phyloP scores from a whole-genome alignment of 2,888 invertebrate species.

The Leptopilina syphax region DNA sequence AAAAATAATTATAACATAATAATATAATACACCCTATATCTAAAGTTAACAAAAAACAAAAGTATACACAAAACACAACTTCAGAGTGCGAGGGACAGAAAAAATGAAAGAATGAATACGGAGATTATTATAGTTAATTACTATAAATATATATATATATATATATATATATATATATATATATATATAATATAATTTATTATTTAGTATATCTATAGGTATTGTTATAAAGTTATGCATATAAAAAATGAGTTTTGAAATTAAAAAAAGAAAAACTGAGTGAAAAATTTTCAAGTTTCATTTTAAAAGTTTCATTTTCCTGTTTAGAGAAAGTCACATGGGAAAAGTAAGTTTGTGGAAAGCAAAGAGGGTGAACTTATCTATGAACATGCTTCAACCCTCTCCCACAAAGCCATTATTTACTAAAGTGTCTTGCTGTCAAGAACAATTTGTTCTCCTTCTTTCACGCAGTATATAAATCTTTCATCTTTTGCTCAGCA shows the following conservation, averaged over 20 bases:
- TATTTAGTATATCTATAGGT: too few species aligned
- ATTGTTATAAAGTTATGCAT: too few species aligned
- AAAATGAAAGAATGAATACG: too few species aligned
- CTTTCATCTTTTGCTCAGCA: slow-evolving; percentile 21
- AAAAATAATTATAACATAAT: too few species aligned
- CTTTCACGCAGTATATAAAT: slow-evolving; percentile 10
- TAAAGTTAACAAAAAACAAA: too few species aligned
- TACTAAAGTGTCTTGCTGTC: slow-evolving; percentile 33
- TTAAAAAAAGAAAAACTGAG: neutral
- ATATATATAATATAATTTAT: too few species aligned
- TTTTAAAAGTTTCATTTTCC: slow-evolving; percentile 8
- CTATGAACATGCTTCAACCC: slow-evolving; percentile 33
- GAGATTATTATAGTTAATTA: too few species aligned
- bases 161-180: too few species aligned
- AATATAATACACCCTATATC: too few species aligned
- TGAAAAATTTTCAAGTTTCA: neutral
- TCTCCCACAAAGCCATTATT: slow-evolving; percentile 41
- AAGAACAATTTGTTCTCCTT: slow-evolving; percentile 37
- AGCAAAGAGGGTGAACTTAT: slow-evolving; percentile 28
- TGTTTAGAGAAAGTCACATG: slow-evolving; percentile 21
- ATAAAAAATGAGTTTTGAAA: neutral
- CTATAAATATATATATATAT: too few species aligned
- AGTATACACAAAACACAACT: too few species aligned
- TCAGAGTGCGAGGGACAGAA: too few species aligned
- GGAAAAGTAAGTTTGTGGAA: slow-evolving; percentile 19